Base-by-base conservation (phyloP, 2,797 vertebrate genomes). In the Acestrorhynchus altus region DNA sequence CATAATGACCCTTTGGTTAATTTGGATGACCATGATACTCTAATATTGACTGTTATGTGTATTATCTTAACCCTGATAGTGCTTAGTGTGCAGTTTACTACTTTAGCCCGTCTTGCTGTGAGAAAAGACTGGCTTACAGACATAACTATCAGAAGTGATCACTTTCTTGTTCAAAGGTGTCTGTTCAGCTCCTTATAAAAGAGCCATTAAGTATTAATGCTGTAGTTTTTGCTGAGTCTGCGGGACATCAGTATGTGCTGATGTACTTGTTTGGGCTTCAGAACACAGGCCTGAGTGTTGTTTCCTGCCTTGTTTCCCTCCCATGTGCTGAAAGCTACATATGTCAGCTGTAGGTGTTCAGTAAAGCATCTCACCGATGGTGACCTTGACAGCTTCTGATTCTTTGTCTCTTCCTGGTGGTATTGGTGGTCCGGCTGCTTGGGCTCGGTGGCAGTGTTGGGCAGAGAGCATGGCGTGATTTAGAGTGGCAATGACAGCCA, bases 331-430 rank as follows among this genome's bases (percentile, higher is more conserved):
- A 12, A 64, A 76, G 26, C n/a, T 26, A 24, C 1, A 40, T 15
- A 7, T 46, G 60, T 72, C 49, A n/a, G 47, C 51, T 64, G 54
- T 67, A 75, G 22, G 28, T 65, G 61, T 59, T 65, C 65, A 52
- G 61, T 69, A 69, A 82, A 61, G 18, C 44, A 47, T 73, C 70
- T 72, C 59, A 77, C 24, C 22, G 75, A 65, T 71, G 39, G 13
- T 54, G 61, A 54, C 54, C 44, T 72, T 78, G 39, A 72, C 51
- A 42, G 51, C 12, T 20, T 9, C 6, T 59, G 8, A 44, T 69
- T 65, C 35, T 10, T 1, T 28, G 57, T 66, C 28, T 20, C n/a
- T 72, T 22, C 76, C 40, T 20, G 42, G 51, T 4, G 67, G 65
- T 44, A 35, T 9, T 57, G 12, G 51, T 26, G 60, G 74, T 13